A percentile compares a stretch with the other conserved stretches of the same genome.
Conservation (phyloP, 1,140 invertebrate species). For the Macrotrachela quadricornifera region DNA sequence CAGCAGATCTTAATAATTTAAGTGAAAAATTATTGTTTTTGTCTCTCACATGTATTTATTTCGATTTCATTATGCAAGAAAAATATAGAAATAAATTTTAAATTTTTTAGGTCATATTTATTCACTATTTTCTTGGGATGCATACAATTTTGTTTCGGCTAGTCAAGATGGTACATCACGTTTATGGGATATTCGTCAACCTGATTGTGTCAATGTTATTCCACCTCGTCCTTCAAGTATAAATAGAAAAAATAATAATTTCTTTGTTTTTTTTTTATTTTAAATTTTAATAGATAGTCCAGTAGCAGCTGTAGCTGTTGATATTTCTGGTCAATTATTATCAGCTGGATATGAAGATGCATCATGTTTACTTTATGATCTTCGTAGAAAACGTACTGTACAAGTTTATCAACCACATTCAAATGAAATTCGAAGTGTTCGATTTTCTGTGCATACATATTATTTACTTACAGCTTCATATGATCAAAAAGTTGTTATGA, state of each 20-base stretch:
- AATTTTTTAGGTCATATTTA: slow-evolving; percentile 55
- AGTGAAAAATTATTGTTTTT: too few relatives aligned
- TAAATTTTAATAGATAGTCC: slow-evolving; percentile 44
- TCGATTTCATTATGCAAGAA: too few relatives aligned
- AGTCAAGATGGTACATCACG: slow-evolving; percentile 83
- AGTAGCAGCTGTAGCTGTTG: slow-evolving; percentile 78
- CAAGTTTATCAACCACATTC: slow-evolving; percentile 83
- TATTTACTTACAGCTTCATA: slow-evolving; percentile 91
- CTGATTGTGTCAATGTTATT: slow-evolving; percentile 41
- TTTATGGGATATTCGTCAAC: slow-evolving; percentile 82
- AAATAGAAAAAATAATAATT: too few relatives aligned
- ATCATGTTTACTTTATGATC: slow-evolving; percentile 79
- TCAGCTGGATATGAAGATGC: slow-evolving; percentile 91
- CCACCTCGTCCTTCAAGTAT: too few relatives aligned
- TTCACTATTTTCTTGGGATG: slow-evolving; percentile 84
- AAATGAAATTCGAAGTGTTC: slow-evolving; percentile 71
- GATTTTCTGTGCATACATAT: slow-evolving; percentile 88
- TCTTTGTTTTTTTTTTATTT: too few relatives aligned
- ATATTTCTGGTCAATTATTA: slow-evolving; percentile 73
- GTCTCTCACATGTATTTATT: too few relatives aligned
- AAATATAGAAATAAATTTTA: too few relatives aligned
- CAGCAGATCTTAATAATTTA: too few relatives aligned
- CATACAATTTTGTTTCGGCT: slow-evolving; percentile 86
- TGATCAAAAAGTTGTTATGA: slow-evolving; percentile 74
- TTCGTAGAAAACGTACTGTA: slow-evolving; percentile 59